Evolutionary conservation across 1,140 invertebrate genomes (phyloP).

Genomic region (Drosophila lowei): DNA sequence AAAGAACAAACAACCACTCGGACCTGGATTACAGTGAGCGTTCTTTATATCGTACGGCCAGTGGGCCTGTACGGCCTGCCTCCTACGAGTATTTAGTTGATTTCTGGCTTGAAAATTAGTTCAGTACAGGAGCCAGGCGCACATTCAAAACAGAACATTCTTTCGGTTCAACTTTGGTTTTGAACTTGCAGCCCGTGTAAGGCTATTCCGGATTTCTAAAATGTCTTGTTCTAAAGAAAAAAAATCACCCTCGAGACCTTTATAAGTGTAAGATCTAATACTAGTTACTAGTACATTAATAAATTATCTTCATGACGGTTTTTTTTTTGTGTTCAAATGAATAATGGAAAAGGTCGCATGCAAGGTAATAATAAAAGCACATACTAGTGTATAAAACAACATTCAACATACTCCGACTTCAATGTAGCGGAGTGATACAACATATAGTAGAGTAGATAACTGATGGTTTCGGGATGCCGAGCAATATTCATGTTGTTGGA

Average conservation of each 20-base stretch:
- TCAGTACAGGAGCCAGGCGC: no score
- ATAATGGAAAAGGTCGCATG: constrained; percentile 8
- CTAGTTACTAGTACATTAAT: not conserved
- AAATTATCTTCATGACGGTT: constrained; percentile 3
- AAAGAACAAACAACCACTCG: not conserved
- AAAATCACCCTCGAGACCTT: no score
- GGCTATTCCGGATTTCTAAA: no score
- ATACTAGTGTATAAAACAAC: not conserved
- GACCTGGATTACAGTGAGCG: not conserved
- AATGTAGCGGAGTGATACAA: no score
- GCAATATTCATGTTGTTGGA: constrained; percentile 43
- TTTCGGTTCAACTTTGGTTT: no score
- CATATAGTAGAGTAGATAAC: constrained; percentile 20
- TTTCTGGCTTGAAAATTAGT: no score
- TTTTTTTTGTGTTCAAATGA: not conserved
- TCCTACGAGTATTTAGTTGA: no score
- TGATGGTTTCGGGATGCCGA: constrained; percentile 41
- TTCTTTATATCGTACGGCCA: not conserved
- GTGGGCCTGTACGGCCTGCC: no score
- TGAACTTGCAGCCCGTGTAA: no score
- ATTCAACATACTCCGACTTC: constrained; percentile 6
- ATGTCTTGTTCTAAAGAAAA: no score
- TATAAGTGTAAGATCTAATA: no score
- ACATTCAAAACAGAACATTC: no score
- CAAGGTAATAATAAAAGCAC: constrained; percentile 29